Evolutionary conservation across 2,797 vertebrate species (phyloP).

Genomic region (Sphenopsis melanotis): DNA sequence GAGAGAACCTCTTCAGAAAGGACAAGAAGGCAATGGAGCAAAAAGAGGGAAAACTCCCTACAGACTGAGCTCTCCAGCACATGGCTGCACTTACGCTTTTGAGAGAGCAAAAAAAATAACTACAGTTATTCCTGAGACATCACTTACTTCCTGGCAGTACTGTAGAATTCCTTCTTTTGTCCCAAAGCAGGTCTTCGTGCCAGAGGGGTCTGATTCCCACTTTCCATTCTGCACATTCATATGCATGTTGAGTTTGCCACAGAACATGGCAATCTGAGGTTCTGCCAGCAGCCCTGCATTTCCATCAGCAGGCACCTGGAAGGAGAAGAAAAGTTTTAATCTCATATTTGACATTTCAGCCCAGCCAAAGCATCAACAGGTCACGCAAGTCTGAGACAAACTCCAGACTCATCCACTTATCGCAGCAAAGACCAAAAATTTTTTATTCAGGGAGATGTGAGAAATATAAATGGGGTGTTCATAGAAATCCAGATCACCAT

Average conservation of each 20-base stretch:
- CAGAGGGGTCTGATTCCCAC: conserved; percentile 84
- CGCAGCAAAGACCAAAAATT: neutral
- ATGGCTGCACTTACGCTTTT: neutral
- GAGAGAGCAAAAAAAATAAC: neutral
- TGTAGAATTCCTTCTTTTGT: conserved; percentile 88
- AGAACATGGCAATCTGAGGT: conserved; percentile 90
- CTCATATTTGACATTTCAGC: neutral
- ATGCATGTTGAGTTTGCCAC: conserved; percentile 88
- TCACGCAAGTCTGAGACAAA: neutral
- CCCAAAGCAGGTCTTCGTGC: conserved; percentile 82
- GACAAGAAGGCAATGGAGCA: neutral
- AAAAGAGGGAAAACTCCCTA: neutral
- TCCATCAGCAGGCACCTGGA: conserved; percentile 83
- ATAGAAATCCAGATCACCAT: fast-evolving
- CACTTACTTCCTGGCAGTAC: conserved; percentile 87
- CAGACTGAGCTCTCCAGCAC: neutral
- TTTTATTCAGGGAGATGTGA: neutral
- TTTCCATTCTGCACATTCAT: conserved; percentile 89
- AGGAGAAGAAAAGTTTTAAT: neutral
- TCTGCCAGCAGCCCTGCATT: conserved; percentile 83
- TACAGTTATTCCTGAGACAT: fast-evolving
- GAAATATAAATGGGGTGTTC: neutral
- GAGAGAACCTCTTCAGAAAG: neutral
- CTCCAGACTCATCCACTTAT: neutral
- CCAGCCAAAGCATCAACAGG: neutral